Evolutionary conservation across 2,888 invertebrate genomes (phyloP), one percentile per base, ranked within the genome.

Genomic region (Metacarcinus magister): DNA sequence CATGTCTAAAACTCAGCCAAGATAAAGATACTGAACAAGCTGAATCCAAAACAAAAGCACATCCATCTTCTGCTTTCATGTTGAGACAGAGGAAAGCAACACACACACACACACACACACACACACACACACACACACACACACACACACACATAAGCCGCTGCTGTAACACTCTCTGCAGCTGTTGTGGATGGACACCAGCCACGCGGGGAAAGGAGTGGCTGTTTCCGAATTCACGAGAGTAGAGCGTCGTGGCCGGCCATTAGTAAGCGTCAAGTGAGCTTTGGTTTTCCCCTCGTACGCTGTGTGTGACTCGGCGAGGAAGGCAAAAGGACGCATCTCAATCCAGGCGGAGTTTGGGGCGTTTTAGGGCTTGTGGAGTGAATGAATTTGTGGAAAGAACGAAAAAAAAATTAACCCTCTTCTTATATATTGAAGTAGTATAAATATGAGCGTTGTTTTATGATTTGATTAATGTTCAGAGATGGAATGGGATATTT

Each of bases 211-310:
- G 87, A 32, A 87, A 39, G 87, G 87, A 87, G 32, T 44, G 67
- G 16, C 60, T 67, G 28, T 87, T 94, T 87, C 94, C 94, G 90
- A 94, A 94, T 94, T 94, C 94, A 94, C 90, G 94, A 39, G 90
- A 60, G 94, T 60, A 39, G 39, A 54, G 39, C 54, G 19, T 54
- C 23, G 90, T 32, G 19, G 90, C 54, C 67, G 8, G 28, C 90
- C 94, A 94, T 94, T 94, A 94, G 94, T 94, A 94, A 54, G 48
- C 82, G 94, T 94, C 94, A 90, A 23, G 54, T 32, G 54, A 19
- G 43, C 43, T 44, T 87, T 87, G 89, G 90, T 54, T 90, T 28
- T 32, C 90, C 82, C 75, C 44, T 67, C 43, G 23, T 60, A 54
- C 75, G 48, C 46, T 43, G 94, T 87, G 87, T 43, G 94, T 87